phyloP scores from a whole-genome alignment of 1,140 invertebrate species.

The Drosophila guanche region DNA sequence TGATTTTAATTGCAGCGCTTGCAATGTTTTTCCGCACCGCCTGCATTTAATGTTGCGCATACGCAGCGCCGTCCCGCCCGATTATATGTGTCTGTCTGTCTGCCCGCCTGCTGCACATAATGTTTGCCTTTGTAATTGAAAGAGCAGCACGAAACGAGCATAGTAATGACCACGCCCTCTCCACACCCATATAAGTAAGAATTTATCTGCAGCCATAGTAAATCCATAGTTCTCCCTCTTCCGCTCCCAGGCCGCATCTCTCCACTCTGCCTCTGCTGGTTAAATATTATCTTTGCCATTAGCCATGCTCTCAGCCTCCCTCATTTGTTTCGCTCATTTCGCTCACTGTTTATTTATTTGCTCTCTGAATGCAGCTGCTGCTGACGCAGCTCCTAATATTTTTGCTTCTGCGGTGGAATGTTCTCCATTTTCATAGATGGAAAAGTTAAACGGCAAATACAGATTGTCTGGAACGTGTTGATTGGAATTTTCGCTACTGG shows the following conservation, averaged over 20 bases:
- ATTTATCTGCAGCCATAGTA: slow-evolving; percentile 8
- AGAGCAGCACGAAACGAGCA: slow-evolving; percentile 24
- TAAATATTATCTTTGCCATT: slow-evolving; percentile 69
- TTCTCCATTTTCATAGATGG: slow-evolving; percentile 33
- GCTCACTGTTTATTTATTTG: slow-evolving; percentile 66
- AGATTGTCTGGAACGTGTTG: slow-evolving; percentile 22
- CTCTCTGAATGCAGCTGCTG: slow-evolving; percentile 54
- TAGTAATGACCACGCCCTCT: slow-evolving; percentile 44
- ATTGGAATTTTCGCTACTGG: neutral
- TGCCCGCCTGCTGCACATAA: slow-evolving; percentile 30
- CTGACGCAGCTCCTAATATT: slow-evolving; percentile 21
- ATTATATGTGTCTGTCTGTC: neutral
- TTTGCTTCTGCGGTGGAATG: slow-evolving; percentile 41
- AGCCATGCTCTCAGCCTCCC: slow-evolving; percentile 17
- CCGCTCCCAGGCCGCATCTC: neutral
- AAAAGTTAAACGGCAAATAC: slow-evolving; percentile 46
- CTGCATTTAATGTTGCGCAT: slow-evolving; percentile 79
- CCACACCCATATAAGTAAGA: neutral
- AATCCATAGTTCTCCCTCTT: slow-evolving; percentile 9
- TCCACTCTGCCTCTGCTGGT: slow-evolving; percentile 21
- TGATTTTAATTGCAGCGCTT: slow-evolving; percentile 80
- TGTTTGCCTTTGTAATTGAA: slow-evolving; percentile 52
- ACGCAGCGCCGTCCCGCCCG: slow-evolving; percentile 48
- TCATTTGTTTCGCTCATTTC: slow-evolving; percentile 46
- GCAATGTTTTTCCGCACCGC: slow-evolving; percentile 51